These are phyloP conservation scores for Agrilus cyanescens DNA, from an alignment of 2,888 invertebrate species.

Conservation along the genomic window DNA sequence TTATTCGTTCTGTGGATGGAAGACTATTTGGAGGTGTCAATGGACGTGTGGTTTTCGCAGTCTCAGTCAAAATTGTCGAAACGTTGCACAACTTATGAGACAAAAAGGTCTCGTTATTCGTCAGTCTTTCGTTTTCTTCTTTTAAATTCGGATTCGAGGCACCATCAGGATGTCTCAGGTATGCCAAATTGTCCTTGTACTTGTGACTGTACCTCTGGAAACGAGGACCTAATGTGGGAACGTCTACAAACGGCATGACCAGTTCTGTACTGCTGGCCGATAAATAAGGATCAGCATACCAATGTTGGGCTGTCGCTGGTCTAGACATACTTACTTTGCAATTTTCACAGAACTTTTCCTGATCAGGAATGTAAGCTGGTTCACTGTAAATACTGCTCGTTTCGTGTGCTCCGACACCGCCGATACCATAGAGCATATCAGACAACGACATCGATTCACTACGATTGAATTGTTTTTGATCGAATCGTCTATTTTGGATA, in stretches of 20 bases:
- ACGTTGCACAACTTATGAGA: conserved; percentile 46
- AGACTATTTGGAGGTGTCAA: conserved; percentile 46
- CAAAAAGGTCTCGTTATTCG: conserved; percentile 40
- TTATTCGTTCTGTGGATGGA: conserved; percentile 50
- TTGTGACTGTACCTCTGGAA: conserved; percentile 52
- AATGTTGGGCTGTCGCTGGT: conserved; percentile 54
- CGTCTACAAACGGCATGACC: conserved; percentile 21
- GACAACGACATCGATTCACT: conserved; percentile 60
- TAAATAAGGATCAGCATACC: conserved; percentile 43
- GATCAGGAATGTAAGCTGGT: conserved; percentile 59
- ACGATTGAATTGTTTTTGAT: conserved; percentile 40
- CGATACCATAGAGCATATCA: conserved; percentile 53
- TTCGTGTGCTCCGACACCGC: conserved; percentile 39
- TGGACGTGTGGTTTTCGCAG: conserved; percentile 34
- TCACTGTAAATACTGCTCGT: conserved; percentile 81
- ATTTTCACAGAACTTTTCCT: conserved; percentile 65
- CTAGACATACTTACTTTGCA: conserved; percentile 60
- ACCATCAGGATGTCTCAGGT: conserved; percentile 78
- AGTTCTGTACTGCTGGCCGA: conserved; percentile 44
- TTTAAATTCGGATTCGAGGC: conserved; percentile 85
- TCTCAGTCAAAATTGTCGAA: conserved; percentile 27
- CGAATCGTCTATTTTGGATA: conserved; percentile 32
- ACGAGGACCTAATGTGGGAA: conserved; percentile 32
- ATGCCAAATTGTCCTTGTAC: conserved; percentile 47
- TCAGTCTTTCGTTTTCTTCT: conserved; percentile 50